phyloP scores from a whole-genome alignment of 1,140 invertebrate genomes.

The Platyura marginata region DNA sequence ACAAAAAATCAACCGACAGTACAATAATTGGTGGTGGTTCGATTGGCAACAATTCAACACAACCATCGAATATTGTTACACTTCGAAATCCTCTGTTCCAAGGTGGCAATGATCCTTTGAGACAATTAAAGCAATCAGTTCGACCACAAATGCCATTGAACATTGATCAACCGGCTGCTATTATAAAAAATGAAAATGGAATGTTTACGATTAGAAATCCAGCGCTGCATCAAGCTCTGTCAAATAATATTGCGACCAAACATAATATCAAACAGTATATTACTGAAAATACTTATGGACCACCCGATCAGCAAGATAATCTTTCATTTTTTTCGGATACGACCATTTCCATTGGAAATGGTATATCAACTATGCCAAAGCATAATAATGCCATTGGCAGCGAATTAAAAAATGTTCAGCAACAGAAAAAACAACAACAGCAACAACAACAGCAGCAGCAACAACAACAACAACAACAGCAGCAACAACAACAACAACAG shows the following conservation, averaged over 20 bases:
- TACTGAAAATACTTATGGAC: slow-evolving; percentile 17
- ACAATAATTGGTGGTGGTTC: too few relatives aligned
- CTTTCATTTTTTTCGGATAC: slow-evolving; percentile 20
- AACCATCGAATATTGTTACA: slow-evolving; percentile 48
- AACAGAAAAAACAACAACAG: slow-evolving; percentile 12
- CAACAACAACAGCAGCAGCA: slow-evolving; percentile 5
- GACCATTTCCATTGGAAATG: slow-evolving; percentile 4
- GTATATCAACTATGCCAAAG: slow-evolving; percentile 1
- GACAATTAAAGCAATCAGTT: slow-evolving; percentile 20
- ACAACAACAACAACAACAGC: not conserved
- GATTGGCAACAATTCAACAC: slow-evolving; percentile 9
- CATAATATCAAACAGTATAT: slow-evolving; percentile 12
- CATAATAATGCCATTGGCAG: slow-evolving; percentile 17
- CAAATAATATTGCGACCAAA: slow-evolving; percentile 5
- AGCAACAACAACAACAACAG: not conserved
- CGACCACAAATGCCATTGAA: slow-evolving; percentile 7
- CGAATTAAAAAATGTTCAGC: slow-evolving; percentile 15
- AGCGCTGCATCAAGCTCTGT: slow-evolving; percentile 19
- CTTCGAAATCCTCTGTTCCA: slow-evolving; percentile 55
- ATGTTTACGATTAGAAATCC: slow-evolving; percentile 71
- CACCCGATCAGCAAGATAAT: slow-evolving; percentile 9
- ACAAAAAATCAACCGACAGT: slow-evolving; percentile 12
- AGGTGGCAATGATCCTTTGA: slow-evolving; percentile 16
- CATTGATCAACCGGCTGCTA: slow-evolving; percentile 31
- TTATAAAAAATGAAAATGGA: slow-evolving; percentile 49